Base-by-base conservation (phyloP, 2,113 vertebrate genomes). In the Patagioenas fasciata region DNA sequence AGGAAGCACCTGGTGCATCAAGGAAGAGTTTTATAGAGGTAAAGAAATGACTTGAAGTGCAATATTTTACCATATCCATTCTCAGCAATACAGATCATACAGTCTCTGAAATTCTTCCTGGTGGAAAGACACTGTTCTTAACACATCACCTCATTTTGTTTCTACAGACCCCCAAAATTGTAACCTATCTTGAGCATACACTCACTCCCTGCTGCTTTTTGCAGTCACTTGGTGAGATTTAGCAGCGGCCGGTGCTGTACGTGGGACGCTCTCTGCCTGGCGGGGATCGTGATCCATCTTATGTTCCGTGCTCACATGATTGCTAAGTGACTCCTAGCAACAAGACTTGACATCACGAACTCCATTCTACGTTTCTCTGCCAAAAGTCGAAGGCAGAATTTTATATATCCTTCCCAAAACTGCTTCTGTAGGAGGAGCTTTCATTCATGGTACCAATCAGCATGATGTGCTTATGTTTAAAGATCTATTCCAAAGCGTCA, bases 291-390 rank as follows among this genome's bases (percentile, higher is more conserved):
- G 86, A 92, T 73, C 82, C 51, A 34, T 88, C 91, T 73, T 36
- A 15, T 2, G 36, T 58, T 85, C 56, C 51, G 38, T 5, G 1
- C 72, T 81, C 71, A 42, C 60, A 16, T n/a, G 61, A 88, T 54
- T 73, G 58, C 62, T 18, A 57, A 66, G 71, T 60, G 80, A 70
- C 80, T 95, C 91, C 92, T 62, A 88, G 88, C 88, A 94, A 62
- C 75, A 47, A 6, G 50, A 8, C 58, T 51, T 51, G 65, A 86
- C 95, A 89, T 84, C 72, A 21, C 58, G 42, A 95, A 80, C 80
- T 89, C 72, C 2, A 2, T 91, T 86, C 74, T 88, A 71, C 72
- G 7, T 88, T 92, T 81, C 80, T 81, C 51, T 57, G 2, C 4
- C 34, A 15, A 74, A 92, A 91, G 72, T 56, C 7, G 15, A 70